These are phyloP conservation scores for Agrochola litura DNA, from an alignment of 2,888 invertebrate genomes.

Conservation along the genomic window DNA sequence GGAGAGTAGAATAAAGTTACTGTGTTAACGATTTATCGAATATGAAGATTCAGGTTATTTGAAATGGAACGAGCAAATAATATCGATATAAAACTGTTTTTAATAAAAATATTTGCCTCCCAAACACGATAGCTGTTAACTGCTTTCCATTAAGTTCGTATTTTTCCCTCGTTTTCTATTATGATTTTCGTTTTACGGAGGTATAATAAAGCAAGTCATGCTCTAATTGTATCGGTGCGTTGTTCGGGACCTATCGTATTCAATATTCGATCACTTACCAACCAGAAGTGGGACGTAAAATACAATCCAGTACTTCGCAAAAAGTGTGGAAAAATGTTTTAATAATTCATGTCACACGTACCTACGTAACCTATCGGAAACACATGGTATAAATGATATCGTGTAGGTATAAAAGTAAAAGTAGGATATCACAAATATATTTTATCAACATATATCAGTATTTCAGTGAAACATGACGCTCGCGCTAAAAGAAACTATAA, in stretches of 20 bases:
- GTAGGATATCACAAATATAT: not conserved
- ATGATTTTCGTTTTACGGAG: slow-evolving; percentile 32
- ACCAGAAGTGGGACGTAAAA: slow-evolving; percentile 20
- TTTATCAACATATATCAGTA: not conserved
- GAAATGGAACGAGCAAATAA: slow-evolving; percentile 15
- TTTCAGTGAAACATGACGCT: slow-evolving; percentile 1
- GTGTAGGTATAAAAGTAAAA: not conserved
- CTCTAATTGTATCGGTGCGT: slow-evolving; percentile 40
- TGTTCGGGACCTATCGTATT: slow-evolving; percentile 35
- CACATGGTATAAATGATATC: slow-evolving; percentile 2
- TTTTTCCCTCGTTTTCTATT: slow-evolving; percentile 35
- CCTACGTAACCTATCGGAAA: slow-evolving; percentile 13
- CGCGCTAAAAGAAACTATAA: not conserved
- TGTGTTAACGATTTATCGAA: slow-evolving; percentile 27
- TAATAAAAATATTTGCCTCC: slow-evolving; percentile 18
- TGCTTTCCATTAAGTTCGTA: slow-evolving; percentile 33
- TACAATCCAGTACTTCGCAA: slow-evolving; percentile 27
- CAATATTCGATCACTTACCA: slow-evolving; percentile 39
- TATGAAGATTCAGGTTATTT: slow-evolving; percentile 3
- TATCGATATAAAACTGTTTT: not conserved
- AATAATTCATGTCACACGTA: slow-evolving; percentile 35
- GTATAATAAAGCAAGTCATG: slow-evolving; percentile 50
- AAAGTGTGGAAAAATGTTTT: slow-evolving; percentile 22
- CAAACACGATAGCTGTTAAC: slow-evolving; percentile 20
- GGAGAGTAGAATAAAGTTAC: slow-evolving; percentile 22